These are phyloP conservation scores for Elephas maximus DNA, from an alignment of 2,113 vertebrate genomes.

Conservation along the genomic window DNA sequence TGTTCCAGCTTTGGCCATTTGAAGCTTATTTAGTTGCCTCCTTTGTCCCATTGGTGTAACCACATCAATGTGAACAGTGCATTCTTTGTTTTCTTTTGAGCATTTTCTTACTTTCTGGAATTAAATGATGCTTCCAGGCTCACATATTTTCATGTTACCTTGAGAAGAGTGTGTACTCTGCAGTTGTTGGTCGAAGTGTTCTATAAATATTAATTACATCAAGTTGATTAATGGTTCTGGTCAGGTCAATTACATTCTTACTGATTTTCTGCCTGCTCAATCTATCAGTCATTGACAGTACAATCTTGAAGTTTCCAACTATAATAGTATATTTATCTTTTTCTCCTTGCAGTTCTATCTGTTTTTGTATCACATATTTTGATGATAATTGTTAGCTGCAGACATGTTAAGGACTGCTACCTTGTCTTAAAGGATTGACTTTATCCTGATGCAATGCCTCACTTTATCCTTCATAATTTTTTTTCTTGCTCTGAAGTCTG, in stretches of 20 bases:
- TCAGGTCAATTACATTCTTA: not conserved
- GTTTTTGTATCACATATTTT: not conserved
- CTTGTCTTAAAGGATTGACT: not conserved
- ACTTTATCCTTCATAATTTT: not conserved
- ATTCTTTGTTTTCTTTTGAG: not conserved
- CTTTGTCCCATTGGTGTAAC: not conserved
- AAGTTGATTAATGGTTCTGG: not conserved
- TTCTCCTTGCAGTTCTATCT: not conserved
- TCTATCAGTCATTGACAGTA: no score
- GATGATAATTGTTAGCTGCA: not conserved
- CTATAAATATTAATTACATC: not conserved
- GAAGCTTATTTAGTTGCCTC: not conserved
- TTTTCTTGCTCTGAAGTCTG: not conserved
- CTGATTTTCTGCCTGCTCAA: not conserved
- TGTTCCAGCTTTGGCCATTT: not conserved
- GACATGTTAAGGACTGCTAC: not conserved
- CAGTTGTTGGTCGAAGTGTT: no score
- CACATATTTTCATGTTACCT: no score
- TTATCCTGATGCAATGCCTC: not conserved
- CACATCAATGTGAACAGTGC: not conserved
- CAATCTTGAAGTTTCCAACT: no score
- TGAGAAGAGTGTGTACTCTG: no score
- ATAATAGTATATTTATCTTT: no score
- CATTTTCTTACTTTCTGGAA: not conserved
- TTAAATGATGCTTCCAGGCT: no score